Evolutionary conservation across 2,113 vertebrate genomes (phyloP), one percentile per base, ranked within the genome.

Genomic region (Apus apus): DNA sequence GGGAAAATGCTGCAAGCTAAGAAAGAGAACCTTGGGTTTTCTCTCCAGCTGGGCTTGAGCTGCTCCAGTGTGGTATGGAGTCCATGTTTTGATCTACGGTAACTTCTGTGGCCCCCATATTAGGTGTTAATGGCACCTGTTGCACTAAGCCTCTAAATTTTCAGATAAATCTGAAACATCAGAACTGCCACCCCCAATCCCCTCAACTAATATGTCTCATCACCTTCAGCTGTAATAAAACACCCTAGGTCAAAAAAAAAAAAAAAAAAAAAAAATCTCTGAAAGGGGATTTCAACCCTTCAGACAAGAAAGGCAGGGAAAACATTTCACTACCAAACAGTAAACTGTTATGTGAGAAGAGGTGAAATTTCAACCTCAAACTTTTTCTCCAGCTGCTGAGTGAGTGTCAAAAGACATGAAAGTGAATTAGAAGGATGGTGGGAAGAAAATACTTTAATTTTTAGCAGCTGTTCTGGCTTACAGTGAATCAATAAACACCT

Each of bases 301-400:
- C 88, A 90, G 89, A 96, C 53, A 91, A 91, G 74, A 90, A 94
- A 93, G 79, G 67, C 32, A 81, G 34, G 67, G 40, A 93, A 96
- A 92, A 70, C 46, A 70, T 87, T 88, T 93, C 80, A 60, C 53
- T 60, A 62, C 54, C 58, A 89, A 91, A 85, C 45, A 68, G 85
- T 46, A 89, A 88, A 85, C 67, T 91, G 73, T 76, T 91, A 76
- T 7, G 32, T 65, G 56, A 89, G 19, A 29, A 75, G 81, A 92
- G 89, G 57, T 96, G 78, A 97, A 96, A 96, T 96, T 95, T 97
- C 92, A 95, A 64, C 90, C 83, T 92, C 65, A 92, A 36, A 38
- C 22, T 76, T 96, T 48, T 91, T 38, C 60, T 88, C 72, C 96
- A 97, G 92, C 82, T 95, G 86, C 80, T 79, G 43, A 91, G 74